Conservation (phyloP, 2,113 vertebrate genomes). For the Gymnogyps californianus region DNA sequence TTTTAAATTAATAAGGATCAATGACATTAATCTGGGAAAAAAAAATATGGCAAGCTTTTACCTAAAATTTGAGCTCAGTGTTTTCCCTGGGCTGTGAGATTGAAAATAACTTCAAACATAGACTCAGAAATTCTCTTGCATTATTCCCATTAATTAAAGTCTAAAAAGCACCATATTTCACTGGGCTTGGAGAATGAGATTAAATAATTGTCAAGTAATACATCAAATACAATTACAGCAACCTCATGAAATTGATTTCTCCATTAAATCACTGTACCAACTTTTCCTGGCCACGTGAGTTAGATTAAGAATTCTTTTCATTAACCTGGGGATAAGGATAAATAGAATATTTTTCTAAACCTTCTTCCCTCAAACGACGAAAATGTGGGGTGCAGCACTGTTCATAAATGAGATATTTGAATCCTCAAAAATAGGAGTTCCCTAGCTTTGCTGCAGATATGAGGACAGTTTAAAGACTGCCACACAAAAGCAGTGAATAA, state of each 20-base stretch:
- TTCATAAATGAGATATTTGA: not conserved
- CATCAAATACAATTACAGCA: not conserved
- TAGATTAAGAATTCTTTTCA: not conserved
- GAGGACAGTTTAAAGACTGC: not conserved
- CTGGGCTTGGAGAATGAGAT: not conserved
- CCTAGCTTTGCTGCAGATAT: not conserved
- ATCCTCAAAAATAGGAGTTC: not conserved
- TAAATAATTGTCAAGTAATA: not conserved
- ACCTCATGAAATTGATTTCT: not conserved
- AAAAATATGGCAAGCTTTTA: not conserved
- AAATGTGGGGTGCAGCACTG: not conserved
- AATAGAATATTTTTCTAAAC: not conserved
- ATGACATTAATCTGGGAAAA: not conserved
- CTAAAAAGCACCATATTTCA: not conserved
- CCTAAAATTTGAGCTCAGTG: not conserved
- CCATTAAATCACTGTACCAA: not conserved
- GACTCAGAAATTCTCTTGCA: not conserved
- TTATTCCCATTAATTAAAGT: not conserved
- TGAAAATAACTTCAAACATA: not conserved
- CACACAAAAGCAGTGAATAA: fast-evolving
- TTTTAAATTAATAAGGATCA: not conserved
- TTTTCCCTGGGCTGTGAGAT: not conserved
- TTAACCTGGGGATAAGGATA: not conserved
- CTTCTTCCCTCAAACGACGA: not conserved
- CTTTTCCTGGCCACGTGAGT: fast-evolving